Conservation (phyloP, 1,140 invertebrate species). For the Zaprionus inermis region DNA sequence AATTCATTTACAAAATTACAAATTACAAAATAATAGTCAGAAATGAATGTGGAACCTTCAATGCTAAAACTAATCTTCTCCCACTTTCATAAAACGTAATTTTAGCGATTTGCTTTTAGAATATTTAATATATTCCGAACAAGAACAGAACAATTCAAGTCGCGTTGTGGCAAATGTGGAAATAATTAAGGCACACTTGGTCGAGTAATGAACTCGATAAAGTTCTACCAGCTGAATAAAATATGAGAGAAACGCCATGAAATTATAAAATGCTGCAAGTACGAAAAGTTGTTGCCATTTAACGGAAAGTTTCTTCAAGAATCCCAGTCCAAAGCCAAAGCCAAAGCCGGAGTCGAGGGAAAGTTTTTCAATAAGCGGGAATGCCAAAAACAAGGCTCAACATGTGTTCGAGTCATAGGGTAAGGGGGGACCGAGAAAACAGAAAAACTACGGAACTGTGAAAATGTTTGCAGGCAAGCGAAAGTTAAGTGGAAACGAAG, state of each 20-base stretch:
- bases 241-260: conserved; percentile 46
- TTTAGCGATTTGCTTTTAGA: conserved; percentile 5
- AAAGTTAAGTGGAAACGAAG: conserved; percentile 15
- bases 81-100: conserved; percentile 18
- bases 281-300: conserved; percentile 68
- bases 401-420: conserved; percentile 35
- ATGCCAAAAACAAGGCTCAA: conserved; percentile 62
- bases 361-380: conserved; percentile 76
- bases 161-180: conserved; percentile 47
- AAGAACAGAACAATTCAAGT: conserved; percentile 50
- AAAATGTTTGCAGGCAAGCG: conserved; percentile 20
- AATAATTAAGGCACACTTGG: conserved; percentile 60
- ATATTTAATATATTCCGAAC: conserved; percentile 31
- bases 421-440: conserved; percentile 11
- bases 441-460: conserved; percentile 50
- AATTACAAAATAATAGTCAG: conserved; percentile 3
- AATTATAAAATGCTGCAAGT: conserved; percentile 58
- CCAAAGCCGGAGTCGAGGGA: conserved; percentile 32
- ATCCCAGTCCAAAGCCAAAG: neutral
- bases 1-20: neutral
- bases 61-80: conserved; percentile 2
- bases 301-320: conserved; percentile 59
- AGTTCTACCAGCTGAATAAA: conserved; percentile 50
- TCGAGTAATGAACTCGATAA: conserved; percentile 61
- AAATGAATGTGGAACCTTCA: neutral